Base-by-base conservation (phyloP, 2,113 vertebrate genomes). In the Apodemus sylvaticus region DNA sequence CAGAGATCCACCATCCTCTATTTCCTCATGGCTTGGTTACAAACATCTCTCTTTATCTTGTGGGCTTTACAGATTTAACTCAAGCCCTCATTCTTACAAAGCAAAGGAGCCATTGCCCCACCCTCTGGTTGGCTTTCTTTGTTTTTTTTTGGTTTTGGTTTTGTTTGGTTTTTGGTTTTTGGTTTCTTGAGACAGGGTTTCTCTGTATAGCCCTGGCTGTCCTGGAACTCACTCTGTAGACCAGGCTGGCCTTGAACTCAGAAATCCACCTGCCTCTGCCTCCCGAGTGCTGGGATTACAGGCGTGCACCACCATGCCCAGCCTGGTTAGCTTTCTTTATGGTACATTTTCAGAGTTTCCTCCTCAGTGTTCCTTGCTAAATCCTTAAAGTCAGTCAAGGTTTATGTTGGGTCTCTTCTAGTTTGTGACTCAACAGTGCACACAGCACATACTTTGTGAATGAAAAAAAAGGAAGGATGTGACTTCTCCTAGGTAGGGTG, bases 21-120 rank as follows among this genome's bases (percentile, higher is more conserved):
- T 26, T 39, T 83, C 55, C 55, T 39, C 58, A 55, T 7, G 14
- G 55, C 24, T 62, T 24, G 20, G 26, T 58, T 82, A 45, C n/a
- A 85, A 31, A 19, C 1, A 0, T 64, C 34, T 4, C 10, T 7
- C 6, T 55, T 2, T 4, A 55, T 8, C 31, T 2, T 55, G 31
- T 22, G 19, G 77, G 31, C 36, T 45, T 39, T 10, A 10, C 7
- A 5, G 22, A 42, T 24, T 42, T 39, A 74, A 74, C 19, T 74
- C 14, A 1, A 24, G 73, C 10, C 78, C 51, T 82, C 53, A 34
- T 24, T 17, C 20, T 60, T 60, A 12, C 36, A n/a, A 58, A 10
- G 19, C 9, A 81, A n/a, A 12, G 10, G 48, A n/a, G 34, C 34
- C 22, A 66, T 55, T 42, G 53, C 2, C 79, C 60, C 1, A 55